Evolutionary conservation across 2,797 vertebrate species (phyloP).

Genomic region (Poeciliopsis turneri): DNA sequence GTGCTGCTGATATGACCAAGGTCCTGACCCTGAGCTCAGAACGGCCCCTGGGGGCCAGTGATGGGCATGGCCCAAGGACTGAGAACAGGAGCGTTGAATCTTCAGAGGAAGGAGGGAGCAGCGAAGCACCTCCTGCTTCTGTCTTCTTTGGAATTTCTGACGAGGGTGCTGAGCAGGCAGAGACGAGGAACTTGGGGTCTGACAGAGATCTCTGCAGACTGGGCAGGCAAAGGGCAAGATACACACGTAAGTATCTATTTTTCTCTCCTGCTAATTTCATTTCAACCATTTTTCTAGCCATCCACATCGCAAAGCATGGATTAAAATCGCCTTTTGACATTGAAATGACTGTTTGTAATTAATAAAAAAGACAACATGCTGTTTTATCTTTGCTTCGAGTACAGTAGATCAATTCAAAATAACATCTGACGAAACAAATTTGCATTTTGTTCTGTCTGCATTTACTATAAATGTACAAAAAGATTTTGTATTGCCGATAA

Average conservation of each 20-base stretch:
- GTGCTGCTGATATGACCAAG: slow-evolving; percentile 59
- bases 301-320: slow-evolving; percentile 19
- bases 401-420: neutral
- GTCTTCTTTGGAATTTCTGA: slow-evolving; percentile 91
- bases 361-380: neutral
- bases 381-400: slow-evolving; percentile 14
- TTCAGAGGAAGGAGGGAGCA: slow-evolving; percentile 87
- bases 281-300: slow-evolving; percentile 12
- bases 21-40: slow-evolving; percentile 61
- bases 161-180: slow-evolving; percentile 87
- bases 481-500: slow-evolving; percentile 26
- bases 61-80: slow-evolving; percentile 51
- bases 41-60: slow-evolving; percentile 46
- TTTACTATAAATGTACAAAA: slow-evolving; percentile 3
- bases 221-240: slow-evolving; percentile 86
- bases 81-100: slow-evolving; percentile 84
- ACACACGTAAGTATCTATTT: slow-evolving; percentile 89
- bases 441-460: slow-evolving; percentile 9
- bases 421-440: neutral
- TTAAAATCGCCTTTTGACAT: slow-evolving; percentile 6
- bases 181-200: slow-evolving; percentile 81
- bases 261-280: slow-evolving; percentile 31
- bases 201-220: slow-evolving; percentile 88
- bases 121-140: slow-evolving; percentile 88
- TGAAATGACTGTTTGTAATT: slow-evolving; percentile 6